Evolutionary conservation across 2,797 vertebrate species (phyloP).

Genomic region (Odontamblyopus rebecca): DNA sequence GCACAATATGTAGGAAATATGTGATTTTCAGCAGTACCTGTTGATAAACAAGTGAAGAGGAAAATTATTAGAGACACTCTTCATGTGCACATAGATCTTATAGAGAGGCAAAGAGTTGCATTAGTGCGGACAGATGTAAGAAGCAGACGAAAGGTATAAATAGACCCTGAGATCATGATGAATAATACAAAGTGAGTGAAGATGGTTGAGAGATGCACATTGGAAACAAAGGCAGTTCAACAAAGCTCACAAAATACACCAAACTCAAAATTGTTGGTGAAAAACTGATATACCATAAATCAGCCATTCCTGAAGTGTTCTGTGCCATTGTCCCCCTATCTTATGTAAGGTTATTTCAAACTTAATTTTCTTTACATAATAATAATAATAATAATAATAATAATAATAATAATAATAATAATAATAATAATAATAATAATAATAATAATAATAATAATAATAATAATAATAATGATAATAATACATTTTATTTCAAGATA

Average conservation of each 20-base stretch:
- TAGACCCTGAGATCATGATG: constrained; percentile 70
- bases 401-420: no score
- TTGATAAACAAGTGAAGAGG: constrained; percentile 13
- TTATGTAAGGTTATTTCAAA: no score
- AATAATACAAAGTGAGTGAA: constrained; percentile 73
- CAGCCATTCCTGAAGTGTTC: no score
- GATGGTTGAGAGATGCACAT: constrained; percentile 51
- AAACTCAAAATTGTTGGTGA: neutral
- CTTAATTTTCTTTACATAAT: no score
- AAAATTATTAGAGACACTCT: constrained; percentile 12
- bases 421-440: no score
- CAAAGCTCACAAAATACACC: constrained; percentile 13
- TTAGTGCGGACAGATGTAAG: constrained; percentile 61
- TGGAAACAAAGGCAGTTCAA: constrained; percentile 36
- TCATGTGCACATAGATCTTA: constrained; percentile 12
- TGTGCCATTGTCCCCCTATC: no score
- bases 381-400: no score
- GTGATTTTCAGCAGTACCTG: neutral
- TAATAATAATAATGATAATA: no score
- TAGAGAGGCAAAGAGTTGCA: constrained; percentile 43
- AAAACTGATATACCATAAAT: no score
- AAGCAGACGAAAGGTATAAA: constrained; percentile 76
- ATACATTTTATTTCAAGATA: no score
- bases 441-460: no score
- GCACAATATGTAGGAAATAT: neutral